Base-by-base conservation (phyloP, 1,140 invertebrate genomes). In the Copidosoma floridanum region DNA sequence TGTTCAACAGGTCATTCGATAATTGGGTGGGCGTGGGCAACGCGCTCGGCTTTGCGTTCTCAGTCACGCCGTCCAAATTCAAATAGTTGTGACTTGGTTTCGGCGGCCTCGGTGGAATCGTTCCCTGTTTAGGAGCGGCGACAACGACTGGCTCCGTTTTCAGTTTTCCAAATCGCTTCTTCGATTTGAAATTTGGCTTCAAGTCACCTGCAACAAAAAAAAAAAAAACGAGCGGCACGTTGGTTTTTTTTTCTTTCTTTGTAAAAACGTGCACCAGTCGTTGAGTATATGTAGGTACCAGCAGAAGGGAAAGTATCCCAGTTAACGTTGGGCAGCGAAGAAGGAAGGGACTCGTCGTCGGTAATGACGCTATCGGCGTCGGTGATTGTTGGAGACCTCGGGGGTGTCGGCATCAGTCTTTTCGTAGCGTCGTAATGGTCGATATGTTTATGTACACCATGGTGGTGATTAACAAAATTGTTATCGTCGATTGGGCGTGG, bases 91-190 rank as follows among this genome's bases (percentile, higher is more conserved):
- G 78, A 23, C 83, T 80, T 23, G 75, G 72, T 77, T 91, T 91
- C 1, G 89, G 89, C n/a, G 89, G 89, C 61, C 89, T 80, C 3
- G 89, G 89, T 8, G 89, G 89, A 12, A 86, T 85, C 20, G 74
- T 69, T 40, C 75, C 68, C 52, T 72, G 70, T 20, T 75, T 74
- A 2, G 60, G 37, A 32, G 69, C 65, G 29, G 65, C 64, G 27
- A 63, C 53, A 23, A 58, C 44, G 1, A 73, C 74, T 62, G 80
- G 73, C 12, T 78, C 78, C 18, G 83, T 80, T 44, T 76, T 72
- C 58, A 84, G 63, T 67, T 83, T 85, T 3, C 82, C 83, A 66
- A 84, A 85, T 16, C 82, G 71, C 69, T 85, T 80, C 57, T 77
- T 76, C 50, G 82, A 84, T 68, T 79, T 80, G 53, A 85, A 81